Evolutionary conservation across 1,140 invertebrate genomes (phyloP).

Genomic region (Cataglyphis hispanica): DNA sequence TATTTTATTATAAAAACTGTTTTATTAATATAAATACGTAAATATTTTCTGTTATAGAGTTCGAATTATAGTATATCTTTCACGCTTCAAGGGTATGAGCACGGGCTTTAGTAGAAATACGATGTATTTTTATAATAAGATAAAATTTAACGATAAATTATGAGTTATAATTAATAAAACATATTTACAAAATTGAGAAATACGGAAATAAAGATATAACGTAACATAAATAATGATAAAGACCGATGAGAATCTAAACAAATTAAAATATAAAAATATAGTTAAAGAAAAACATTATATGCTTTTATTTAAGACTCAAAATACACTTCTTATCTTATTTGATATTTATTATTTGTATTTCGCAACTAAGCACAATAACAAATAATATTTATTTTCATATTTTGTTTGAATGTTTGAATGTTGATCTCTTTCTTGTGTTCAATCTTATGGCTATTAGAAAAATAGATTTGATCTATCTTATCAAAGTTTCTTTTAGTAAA

Average conservation of each 20-base stretch:
- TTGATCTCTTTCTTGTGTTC: no score
- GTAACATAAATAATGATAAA: neutral
- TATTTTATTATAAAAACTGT: constrained; percentile 4
- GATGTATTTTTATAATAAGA: neutral
- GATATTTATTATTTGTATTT: neutral
- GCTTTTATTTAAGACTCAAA: neutral
- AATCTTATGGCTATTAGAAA: no score
- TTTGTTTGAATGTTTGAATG: no score
- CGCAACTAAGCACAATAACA: no score
- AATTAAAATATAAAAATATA: neutral
- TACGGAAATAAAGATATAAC: neutral
- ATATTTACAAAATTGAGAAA: neutral
- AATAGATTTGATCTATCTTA: no score
- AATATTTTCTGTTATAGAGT: neutral
- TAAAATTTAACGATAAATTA: no score
- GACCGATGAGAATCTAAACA: neutral
- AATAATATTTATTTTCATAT: no score
- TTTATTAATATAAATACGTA: neutral
- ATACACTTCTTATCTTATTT: neutral
- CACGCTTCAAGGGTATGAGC: no score
- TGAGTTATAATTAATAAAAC: neutral
- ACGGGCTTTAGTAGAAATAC: neutral
- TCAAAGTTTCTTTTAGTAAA: no score
- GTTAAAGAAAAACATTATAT: neutral
- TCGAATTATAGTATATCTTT: neutral